Conservation (phyloP, 1,140 invertebrate genomes). For the Drosophila prosaltans region DNA sequence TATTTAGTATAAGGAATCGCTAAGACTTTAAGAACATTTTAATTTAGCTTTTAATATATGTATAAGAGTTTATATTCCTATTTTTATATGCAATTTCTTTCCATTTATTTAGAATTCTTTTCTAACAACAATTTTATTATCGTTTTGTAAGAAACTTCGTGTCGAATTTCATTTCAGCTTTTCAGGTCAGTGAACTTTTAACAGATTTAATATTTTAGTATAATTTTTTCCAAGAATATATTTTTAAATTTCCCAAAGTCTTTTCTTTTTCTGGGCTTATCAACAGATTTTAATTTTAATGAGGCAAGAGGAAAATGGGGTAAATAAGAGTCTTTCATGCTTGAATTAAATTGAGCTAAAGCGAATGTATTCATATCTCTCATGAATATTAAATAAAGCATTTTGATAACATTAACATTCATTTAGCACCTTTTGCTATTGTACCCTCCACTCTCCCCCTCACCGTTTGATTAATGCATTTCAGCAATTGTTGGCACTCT, state of each 20-base stretch:
- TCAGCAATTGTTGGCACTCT: background rate
- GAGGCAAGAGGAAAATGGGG: background rate
- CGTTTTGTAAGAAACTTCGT: background rate
- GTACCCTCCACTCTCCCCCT: background rate
- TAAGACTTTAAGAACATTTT: no score
- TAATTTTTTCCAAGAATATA: background rate
- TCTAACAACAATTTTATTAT: no score
- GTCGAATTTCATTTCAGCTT: background rate
- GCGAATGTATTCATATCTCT: conserved; percentile 2
- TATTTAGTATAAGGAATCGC: no score
- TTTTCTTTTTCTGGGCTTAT: background rate
- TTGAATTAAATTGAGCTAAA: conserved; percentile 1
- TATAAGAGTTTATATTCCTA: no score
- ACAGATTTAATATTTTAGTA: background rate
- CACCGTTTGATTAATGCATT: background rate
- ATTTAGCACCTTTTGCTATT: conserved; percentile 11
- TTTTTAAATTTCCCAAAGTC: background rate
- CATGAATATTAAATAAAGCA: conserved; percentile 13
- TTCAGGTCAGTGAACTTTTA: background rate
- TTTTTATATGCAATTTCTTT: no score
- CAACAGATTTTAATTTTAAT: conserved; percentile 6
- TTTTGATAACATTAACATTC: conserved; percentile 9
- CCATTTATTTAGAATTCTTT: no score
- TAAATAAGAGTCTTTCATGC: background rate
- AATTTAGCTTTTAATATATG: no score